Evolutionary conservation across 23 tunicate genomes (phyloP).

Genomic region (Botrylloides violaceus): DNA sequence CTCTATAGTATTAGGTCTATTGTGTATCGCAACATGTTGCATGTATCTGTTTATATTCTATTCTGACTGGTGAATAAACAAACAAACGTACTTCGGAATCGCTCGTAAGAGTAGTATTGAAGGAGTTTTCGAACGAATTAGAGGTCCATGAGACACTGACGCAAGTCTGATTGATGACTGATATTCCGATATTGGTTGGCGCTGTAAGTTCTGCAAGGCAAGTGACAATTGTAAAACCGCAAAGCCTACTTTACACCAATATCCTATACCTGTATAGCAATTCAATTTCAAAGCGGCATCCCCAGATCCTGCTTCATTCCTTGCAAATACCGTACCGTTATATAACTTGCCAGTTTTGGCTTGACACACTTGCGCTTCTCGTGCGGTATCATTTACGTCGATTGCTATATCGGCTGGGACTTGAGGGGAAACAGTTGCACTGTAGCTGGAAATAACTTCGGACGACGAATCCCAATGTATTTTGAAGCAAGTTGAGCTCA

Average conservation of each 20-base stretch:
- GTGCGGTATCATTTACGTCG: not conserved
- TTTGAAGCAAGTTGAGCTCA: not conserved
- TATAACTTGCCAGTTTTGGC: constrained; percentile 5
- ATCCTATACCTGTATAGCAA: constrained; percentile 14
- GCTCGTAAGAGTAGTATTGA: not conserved
- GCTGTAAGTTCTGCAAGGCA: not conserved
- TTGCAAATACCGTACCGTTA: constrained; percentile 15
- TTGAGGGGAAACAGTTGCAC: not conserved
- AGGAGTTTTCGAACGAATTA: not conserved
- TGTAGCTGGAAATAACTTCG: not conserved
- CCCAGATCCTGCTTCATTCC: constrained; percentile 11
- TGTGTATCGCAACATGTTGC: too few species aligned
- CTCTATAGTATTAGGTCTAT: too few species aligned
- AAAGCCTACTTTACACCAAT: too few species aligned
- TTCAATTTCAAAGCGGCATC: not conserved
- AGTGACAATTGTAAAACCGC: too few species aligned
- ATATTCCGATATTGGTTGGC: constrained; percentile 3
- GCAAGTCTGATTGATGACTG: constrained; percentile 18
- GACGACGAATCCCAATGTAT: not conserved
- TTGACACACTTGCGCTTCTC: constrained; percentile 17
- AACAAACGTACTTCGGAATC: not conserved
- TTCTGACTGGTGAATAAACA: too few species aligned
- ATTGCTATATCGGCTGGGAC: not conserved
- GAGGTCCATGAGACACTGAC: not conserved
- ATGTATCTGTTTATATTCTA: too few species aligned